Conservation (phyloP, 1,140 invertebrate species). For the Whitmania pigra region DNA sequence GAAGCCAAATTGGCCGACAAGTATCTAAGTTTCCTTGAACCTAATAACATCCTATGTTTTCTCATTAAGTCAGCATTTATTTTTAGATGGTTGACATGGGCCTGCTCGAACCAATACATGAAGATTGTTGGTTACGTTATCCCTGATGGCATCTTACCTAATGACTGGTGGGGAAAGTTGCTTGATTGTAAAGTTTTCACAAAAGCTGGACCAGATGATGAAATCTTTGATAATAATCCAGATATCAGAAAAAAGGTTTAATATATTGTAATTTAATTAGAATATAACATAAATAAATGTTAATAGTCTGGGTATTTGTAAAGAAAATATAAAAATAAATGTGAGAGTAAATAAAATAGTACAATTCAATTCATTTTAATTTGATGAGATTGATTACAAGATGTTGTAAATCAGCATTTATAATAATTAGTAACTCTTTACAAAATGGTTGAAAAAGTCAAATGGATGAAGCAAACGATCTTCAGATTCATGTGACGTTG, state of each 20-base stretch:
- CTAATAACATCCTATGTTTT: too few species aligned
- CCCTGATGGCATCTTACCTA: background rate
- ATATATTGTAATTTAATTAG: background rate
- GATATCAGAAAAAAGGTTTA: slow-evolving; percentile 10
- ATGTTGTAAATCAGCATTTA: too few species aligned
- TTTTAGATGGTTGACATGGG: slow-evolving; percentile 8
- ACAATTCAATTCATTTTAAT: background rate
- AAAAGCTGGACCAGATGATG: slow-evolving; percentile 11
- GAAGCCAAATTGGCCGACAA: too few species aligned
- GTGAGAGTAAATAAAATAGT: background rate
- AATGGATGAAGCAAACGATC: background rate
- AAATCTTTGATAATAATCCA: background rate
- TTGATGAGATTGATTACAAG: too few species aligned
- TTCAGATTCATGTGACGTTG: background rate
- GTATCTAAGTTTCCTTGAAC: too few species aligned
- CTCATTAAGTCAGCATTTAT: too few species aligned
- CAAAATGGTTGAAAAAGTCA: background rate
- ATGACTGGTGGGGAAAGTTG: background rate
- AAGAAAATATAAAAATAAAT: background rate
- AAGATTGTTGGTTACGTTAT: background rate
- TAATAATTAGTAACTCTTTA: background rate
- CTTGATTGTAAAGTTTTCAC: slow-evolving; percentile 10
- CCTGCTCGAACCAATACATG: background rate
- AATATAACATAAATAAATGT: background rate
- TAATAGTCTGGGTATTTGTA: background rate